Evolutionary conservation across 2,797 vertebrate species (phyloP).

Genomic region (Gephyroberyx darwinii): DNA sequence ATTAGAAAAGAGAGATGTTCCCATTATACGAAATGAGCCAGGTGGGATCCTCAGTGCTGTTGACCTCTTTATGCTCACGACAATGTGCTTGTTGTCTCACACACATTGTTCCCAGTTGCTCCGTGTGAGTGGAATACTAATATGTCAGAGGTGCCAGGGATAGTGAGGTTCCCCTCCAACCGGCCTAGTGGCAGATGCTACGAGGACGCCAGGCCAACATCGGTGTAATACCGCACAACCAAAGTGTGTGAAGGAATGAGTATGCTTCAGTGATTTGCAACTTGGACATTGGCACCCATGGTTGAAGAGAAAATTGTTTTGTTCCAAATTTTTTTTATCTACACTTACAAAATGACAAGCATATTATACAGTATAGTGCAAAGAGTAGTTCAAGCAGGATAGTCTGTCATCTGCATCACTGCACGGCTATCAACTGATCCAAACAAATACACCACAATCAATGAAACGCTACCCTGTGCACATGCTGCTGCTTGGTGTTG

Average conservation of each 20-base stretch:
- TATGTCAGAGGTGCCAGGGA: constrained; percentile 54
- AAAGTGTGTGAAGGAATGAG: no score
- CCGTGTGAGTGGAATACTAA: constrained; percentile 63
- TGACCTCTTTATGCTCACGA: constrained; percentile 65
- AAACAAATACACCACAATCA: not conserved
- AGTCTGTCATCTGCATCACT: not conserved
- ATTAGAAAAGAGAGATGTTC: constrained; percentile 61
- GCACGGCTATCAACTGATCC: not conserved
- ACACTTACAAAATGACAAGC: constrained; percentile 1
- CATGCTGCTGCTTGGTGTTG: not conserved
- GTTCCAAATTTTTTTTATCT: no score
- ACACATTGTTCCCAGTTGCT: constrained; percentile 33
- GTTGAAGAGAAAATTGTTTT: no score
- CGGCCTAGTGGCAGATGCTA: constrained; percentile 35
- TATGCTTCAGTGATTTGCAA: no score
- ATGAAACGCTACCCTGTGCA: not conserved
- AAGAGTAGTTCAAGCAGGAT: constrained; percentile 18
- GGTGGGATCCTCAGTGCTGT: constrained; percentile 61
- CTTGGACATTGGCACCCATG: no score
- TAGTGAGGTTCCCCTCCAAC: constrained; percentile 65
- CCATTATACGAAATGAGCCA: constrained; percentile 63
- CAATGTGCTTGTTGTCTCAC: constrained; percentile 44
- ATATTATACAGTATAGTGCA: not conserved
- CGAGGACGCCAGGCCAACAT: constrained; percentile 68
- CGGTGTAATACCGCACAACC: constrained; percentile 5